phyloP scores from a whole-genome alignment of 2,888 invertebrate species.

The Tetranychus piercei region DNA sequence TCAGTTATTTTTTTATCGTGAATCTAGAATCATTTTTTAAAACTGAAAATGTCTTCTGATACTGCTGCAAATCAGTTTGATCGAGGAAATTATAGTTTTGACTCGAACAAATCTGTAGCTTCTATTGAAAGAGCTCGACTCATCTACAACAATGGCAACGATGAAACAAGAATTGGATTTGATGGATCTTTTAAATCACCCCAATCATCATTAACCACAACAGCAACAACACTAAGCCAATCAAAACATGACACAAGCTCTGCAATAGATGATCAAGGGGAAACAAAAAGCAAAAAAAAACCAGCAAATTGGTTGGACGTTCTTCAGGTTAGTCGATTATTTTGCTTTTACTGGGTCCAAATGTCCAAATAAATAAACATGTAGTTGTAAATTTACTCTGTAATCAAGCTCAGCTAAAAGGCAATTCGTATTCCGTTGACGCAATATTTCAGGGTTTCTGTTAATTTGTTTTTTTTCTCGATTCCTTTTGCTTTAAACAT shows the following conservation, averaged over 20 bases:
- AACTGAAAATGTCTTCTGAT: neutral
- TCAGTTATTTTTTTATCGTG: no score
- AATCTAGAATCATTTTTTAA: neutral
- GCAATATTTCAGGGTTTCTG: no score
- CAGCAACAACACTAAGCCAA: no score
- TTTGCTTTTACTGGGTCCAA: neutral
- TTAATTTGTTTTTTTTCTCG: no score
- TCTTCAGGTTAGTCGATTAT: neutral
- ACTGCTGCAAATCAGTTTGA: neutral
- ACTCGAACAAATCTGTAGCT: neutral
- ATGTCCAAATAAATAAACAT: neutral
- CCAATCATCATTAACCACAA: neutral
- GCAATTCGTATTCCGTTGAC: no score
- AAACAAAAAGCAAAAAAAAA: neutral
- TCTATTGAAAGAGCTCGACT: neutral
- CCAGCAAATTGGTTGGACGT: constrained; percentile 9
- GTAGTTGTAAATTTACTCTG: no score
- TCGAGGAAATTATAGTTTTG: neutral
- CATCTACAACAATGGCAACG: neutral
- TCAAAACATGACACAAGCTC: neutral
- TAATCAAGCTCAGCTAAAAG: no score
- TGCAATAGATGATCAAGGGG: neutral
- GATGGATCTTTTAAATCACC: neutral
- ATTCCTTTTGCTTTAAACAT: no score
- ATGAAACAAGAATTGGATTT: neutral